Evolutionary conservation across 2,888 invertebrate genomes (phyloP).

Genomic region (Eumerus sabulonum): DNA sequence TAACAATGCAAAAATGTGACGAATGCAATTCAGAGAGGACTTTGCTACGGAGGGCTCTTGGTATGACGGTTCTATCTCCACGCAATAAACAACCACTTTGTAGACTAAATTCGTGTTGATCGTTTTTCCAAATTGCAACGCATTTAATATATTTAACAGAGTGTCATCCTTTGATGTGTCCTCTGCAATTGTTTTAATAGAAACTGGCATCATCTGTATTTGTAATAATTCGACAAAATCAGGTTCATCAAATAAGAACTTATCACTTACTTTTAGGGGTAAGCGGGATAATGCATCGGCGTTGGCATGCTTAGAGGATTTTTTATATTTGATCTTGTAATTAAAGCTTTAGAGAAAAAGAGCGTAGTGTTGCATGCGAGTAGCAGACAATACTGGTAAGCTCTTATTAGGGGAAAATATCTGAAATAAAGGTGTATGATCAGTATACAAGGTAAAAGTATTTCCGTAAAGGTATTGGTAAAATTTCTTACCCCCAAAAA

Average conservation of each 20-base stretch:
- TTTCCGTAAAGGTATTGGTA: conserved; percentile 48
- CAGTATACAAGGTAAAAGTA: background rate
- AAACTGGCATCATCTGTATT: conserved; percentile 42
- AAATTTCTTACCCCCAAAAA: background rate
- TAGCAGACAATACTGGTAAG: conserved; percentile 56
- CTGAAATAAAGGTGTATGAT: conserved; percentile 65
- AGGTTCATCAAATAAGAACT: background rate
- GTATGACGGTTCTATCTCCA: conserved; percentile 62
- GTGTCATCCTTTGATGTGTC: conserved; percentile 28
- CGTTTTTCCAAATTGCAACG: conserved; percentile 27
- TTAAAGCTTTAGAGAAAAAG: conserved; percentile 66
- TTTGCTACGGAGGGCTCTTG: conserved; percentile 40
- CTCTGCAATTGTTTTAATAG: conserved; percentile 25
- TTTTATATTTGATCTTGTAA: conserved; percentile 60
- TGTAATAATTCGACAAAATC: conserved; percentile 37
- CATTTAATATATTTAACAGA: conserved; percentile 23
- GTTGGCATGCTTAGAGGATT: conserved; percentile 37
- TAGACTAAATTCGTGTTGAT: conserved; percentile 26
- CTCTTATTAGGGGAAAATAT: conserved; percentile 53
- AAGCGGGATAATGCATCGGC: conserved; percentile 67
- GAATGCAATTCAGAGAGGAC: conserved; percentile 60
- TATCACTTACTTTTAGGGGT: conserved; percentile 26
- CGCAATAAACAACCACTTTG: conserved; percentile 64
- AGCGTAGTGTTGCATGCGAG: conserved; percentile 35
- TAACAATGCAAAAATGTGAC: conserved; percentile 43